These are phyloP conservation scores for Hemistola chrysoprasaria DNA, from an alignment of 2,888 invertebrate species.

Conservation along the genomic window DNA sequence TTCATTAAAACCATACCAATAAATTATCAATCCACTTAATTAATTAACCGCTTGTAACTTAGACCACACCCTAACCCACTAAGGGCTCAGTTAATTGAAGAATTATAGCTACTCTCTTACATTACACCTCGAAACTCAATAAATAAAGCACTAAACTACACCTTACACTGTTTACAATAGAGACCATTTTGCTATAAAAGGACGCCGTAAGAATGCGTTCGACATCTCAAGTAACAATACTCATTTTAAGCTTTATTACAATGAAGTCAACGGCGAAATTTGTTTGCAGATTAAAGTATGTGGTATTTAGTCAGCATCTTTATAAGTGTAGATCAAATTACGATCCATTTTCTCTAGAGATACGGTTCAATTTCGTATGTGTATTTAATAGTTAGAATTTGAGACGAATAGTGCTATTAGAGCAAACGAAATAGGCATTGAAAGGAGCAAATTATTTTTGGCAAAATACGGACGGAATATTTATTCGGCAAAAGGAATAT, in stretches of 20 bases:
- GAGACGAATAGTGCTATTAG: conserved; percentile 16
- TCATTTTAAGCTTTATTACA: background rate
- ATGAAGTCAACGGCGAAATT: conserved; percentile 1
- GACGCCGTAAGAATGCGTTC: conserved; percentile 5
- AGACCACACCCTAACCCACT: conserved; percentile 27
- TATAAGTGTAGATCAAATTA: no score
- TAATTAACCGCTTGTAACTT: conserved; percentile 11
- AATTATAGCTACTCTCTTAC: conserved; percentile 60
- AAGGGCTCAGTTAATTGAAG: conserved; percentile 59
- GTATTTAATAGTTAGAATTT: conserved; percentile 2
- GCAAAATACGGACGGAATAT: background rate
- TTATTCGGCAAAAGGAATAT: background rate
- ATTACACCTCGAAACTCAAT: conserved; percentile 45
- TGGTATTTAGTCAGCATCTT: no score
- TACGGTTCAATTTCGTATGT: conserved; percentile 2
- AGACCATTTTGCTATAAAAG: conserved; percentile 14
- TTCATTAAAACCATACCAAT: no score
- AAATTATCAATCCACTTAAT: no score
- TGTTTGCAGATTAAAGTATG: background rate
- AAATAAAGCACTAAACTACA: conserved; percentile 34
- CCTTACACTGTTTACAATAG: conserved; percentile 28
- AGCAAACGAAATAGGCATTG: conserved; percentile 18
- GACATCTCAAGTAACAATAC: conserved; percentile 4
- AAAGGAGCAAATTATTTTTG: conserved; percentile 16
- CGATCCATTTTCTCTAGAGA: no score